Evolutionary conservation across 2,113 vertebrate species (phyloP).

Genomic region (Acrocephalus arundinaceus): DNA sequence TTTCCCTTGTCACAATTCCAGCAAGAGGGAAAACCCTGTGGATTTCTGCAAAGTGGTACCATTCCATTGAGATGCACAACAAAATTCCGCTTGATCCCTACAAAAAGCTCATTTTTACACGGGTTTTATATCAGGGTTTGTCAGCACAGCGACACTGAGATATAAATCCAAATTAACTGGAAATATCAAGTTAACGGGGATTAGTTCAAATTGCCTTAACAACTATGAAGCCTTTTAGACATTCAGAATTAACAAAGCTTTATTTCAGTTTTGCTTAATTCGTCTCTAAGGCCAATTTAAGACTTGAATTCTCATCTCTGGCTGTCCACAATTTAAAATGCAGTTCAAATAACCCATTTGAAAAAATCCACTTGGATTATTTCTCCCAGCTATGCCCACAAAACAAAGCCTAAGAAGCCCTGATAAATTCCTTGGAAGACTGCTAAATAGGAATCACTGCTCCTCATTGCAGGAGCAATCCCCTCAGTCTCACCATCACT

Average conservation of each 20-base stretch:
- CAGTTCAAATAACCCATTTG: not conserved
- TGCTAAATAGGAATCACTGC: not conserved
- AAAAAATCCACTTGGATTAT: not conserved
- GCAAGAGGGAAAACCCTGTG: not conserved
- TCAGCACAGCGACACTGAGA: not conserved
- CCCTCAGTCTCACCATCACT: not conserved
- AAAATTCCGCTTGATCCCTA: not conserved
- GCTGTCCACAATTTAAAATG: not conserved
- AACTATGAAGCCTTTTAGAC: not conserved
- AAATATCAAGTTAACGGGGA: not conserved
- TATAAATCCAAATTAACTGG: not conserved
- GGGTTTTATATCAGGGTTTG: not conserved
- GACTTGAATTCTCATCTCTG: not conserved
- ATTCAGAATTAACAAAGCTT: not conserved
- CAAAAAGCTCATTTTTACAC: not conserved
- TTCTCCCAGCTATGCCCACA: not conserved
- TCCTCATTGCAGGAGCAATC: not conserved
- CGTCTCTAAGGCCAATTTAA: not conserved
- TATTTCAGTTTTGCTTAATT: not conserved
- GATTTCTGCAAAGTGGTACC: not conserved
- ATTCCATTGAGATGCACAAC: not conserved
- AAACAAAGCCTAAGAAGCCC: not conserved
- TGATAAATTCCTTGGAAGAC: not conserved
- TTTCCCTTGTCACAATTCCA: not conserved
- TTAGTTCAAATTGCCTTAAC: not conserved